phyloP scores from a whole-genome alignment of 1,140 invertebrate species.

The Drosophila busckii region DNA sequence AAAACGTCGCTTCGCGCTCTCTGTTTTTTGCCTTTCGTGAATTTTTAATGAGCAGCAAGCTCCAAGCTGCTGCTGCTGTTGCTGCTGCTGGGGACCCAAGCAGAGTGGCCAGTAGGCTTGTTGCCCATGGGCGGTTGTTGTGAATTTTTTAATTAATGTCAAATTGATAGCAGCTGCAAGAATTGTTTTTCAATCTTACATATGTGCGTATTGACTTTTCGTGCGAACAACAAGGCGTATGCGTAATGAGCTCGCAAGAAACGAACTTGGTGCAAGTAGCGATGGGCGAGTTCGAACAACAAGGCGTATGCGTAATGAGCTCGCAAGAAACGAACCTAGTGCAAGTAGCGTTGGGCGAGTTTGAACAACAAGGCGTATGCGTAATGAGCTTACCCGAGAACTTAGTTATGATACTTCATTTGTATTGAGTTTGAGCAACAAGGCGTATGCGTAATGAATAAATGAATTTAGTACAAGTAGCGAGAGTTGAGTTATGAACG shows the following conservation, averaged over 20 bases:
- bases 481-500: neutral
- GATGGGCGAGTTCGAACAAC: conserved; percentile 1
- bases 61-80: neutral
- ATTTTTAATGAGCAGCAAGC: conserved; percentile 46
- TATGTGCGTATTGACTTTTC: conserved; percentile 36
- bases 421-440: neutral
- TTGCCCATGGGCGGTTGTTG: neutral
- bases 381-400: too few relatives aligned
- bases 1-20: conserved; percentile 1
- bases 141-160: conserved; percentile 50
- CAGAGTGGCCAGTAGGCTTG: too few relatives aligned
- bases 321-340: too few relatives aligned
- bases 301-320: conserved; percentile 33
- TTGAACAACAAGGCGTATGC: conserved; percentile 26
- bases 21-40: conserved; percentile 52
- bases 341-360: conserved; percentile 15
- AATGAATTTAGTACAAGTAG: neutral
- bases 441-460: neutral
- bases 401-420: too few relatives aligned
- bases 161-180: conserved; percentile 29
- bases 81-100: neutral
- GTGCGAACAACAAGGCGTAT: conserved; percentile 15
- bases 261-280: conserved; percentile 19
- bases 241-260: too few relatives aligned
- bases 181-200: conserved; percentile 20